A percentile compares a stretch with the other conserved stretches of the same genome.
Conservation (phyloP, 1,140 invertebrate species). For the Habropoda laboriosa region DNA sequence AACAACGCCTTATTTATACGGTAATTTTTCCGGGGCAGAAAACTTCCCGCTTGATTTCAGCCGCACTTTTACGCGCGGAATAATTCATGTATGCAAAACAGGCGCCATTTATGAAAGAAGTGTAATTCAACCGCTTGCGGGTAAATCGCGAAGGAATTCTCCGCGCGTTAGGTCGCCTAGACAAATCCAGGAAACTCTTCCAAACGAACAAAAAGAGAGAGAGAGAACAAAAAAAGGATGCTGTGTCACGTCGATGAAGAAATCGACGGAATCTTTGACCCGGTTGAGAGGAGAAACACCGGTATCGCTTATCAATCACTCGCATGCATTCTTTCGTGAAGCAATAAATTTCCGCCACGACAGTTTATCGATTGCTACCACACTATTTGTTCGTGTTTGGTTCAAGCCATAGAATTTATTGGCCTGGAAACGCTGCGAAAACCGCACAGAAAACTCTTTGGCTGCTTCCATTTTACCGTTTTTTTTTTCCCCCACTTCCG, state of each 20-base stretch:
- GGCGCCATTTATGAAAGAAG: neutral
- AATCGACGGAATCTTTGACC: neutral
- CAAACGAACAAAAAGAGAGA: neutral
- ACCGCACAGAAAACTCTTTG: constrained; percentile 1
- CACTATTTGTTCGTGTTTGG: neutral
- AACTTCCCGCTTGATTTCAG: neutral
- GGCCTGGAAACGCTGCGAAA: constrained; percentile 29
- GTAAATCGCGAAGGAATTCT: neutral
- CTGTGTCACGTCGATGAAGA: neutral
- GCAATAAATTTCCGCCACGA: constrained; percentile 51
- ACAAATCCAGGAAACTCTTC: neutral
- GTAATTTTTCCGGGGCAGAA: neutral
- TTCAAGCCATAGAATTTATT: constrained; percentile 37
- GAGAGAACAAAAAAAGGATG: neutral
- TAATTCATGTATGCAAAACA: constrained; percentile 38
- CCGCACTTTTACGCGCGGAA: constrained; percentile 3
- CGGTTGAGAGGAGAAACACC: neutral
- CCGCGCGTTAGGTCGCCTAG: neutral
- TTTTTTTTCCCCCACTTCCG: neutral
- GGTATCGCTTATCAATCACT: constrained; percentile 40
- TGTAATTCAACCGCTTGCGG: neutral
- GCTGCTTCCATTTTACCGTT: neutral
- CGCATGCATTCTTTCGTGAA: constrained; percentile 31
- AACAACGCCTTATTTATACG: neutral
- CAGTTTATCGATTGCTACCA: constrained; percentile 31